Base-by-base conservation (phyloP, 2,888 invertebrate genomes). In the Heliconius sara region DNA sequence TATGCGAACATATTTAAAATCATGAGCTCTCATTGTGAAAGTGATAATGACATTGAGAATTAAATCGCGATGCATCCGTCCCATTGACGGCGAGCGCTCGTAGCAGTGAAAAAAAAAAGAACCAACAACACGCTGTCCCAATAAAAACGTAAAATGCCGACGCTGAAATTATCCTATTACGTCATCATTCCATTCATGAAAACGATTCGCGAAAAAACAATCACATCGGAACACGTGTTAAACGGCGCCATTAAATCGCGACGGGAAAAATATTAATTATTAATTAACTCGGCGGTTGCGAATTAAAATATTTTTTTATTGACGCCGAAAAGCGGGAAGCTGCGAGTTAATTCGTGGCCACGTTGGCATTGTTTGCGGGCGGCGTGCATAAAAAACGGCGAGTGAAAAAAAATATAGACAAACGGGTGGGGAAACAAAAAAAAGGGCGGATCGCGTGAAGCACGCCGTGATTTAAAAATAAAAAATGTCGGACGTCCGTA, bases 1-100 rank as follows among this genome's bases (percentile, higher is more conserved):
- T 82, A 84, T 80, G 78, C 83, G 83, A 84, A 85, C 83, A 85
- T 84, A 86, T 86, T 87, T 86, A 85, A 85, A 86, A 87, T 86
- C 87, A 86, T 87, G 86, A 86, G 85, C 81, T 85, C 91, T 93
- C 92, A 94, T 93, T 92, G 94, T 92, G 92, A 94, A 93, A 93
- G 93, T 93, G 95, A 91, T 95, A 95, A 95, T 95, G 95, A 93
- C 95, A 95, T 94, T 95, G 95, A 93, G 92, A 94, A 93, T 94
- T 94, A 94, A 93, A 94, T 90, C 87, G 88, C 93, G 89, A 92
- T 94, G 93, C 93, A 90, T 88, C 88, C 92, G 92, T 89, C 88
- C 94, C 94, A 94, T 91, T 95, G 94, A 94, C 91, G 91, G 90
- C 88, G 87, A 85, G 85, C 89, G 88, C 89, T 88, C 91, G 91